Base-by-base conservation (phyloP, 2,797 vertebrate genomes). In the Danio tinwini region DNA sequence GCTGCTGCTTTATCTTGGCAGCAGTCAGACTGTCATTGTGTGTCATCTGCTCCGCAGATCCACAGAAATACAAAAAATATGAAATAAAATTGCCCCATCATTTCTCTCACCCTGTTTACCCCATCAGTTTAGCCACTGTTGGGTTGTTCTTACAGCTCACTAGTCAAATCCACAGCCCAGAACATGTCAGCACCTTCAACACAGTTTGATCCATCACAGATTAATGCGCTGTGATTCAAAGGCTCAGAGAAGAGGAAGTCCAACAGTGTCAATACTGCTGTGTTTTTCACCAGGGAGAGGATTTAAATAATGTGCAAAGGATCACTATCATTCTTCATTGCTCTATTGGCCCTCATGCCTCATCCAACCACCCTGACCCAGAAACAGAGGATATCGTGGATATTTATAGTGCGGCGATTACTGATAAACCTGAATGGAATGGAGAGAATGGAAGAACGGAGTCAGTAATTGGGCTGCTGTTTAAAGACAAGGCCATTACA, bases 31-130 rank as follows among this genome's bases (percentile, higher is more conserved):
- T 85, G 85, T 79, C 85, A 85, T 64, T 77, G 81, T 85, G 45
- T 74, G 86, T 92, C 90, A 90, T 91, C 88, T 90, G 87, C 85
- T 56, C 63, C 77, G 80, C 87, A 89, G 88, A 88, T 86, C 56
- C 42, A 53, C 45, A 19, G 63, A 74, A 42, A 44, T 58, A 37
- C 52, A 70, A 40, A 68, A 82, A n/a, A 21, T 59, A 29, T 68
- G 19, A 67, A 67, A 29, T 29, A 29, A 29, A 29, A 29, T 29
- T 29, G 29, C 29, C 29, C 29, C 29, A 29, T 29, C 37, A 21
- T 71, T 52, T 50, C 47, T 52, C 81, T 69, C 50, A 76, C 58
- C 40, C 58, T 50, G 19, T 81, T 64, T 79, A 68, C 49, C 29
- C 21, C 63, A 29, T 70, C 84, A 84, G 68, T 84, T 56, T 71